A percentile compares a stretch with the other conserved stretches of the same genome.
Evolutionary conservation across 2,113 vertebrate genomes (phyloP).

Genomic region (Percina caprodes): DNA sequence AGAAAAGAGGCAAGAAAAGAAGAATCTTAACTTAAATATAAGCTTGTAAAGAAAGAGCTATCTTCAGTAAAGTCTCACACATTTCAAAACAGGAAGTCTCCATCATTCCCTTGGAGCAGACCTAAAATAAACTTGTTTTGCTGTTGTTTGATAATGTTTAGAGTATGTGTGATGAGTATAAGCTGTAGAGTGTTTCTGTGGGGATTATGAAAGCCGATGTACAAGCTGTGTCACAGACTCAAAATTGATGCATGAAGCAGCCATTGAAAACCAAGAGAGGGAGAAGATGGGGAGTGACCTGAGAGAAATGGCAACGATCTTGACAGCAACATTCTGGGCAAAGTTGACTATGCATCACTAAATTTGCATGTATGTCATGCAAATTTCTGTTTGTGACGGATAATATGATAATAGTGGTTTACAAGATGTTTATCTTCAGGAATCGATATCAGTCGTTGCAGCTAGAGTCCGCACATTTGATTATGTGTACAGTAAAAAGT

Average conservation of each 20-base stretch:
- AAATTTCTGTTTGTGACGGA: background rate
- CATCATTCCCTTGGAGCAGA: slow-evolving; percentile 19
- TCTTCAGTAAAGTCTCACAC: background rate
- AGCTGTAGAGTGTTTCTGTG: slow-evolving; percentile 10
- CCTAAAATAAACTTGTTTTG: slow-evolving; percentile 21
- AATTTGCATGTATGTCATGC: background rate
- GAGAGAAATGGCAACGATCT: slow-evolving; percentile 28
- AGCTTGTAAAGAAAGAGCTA: background rate
- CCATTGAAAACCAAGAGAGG: slow-evolving; percentile 26
- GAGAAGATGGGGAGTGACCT: slow-evolving; percentile 30
- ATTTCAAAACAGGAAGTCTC: background rate
- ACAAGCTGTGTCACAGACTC: slow-evolving; percentile 3
- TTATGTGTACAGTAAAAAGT: background rate
- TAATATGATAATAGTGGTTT: background rate
- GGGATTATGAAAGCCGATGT: slow-evolving; percentile 20
- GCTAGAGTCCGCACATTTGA: background rate
- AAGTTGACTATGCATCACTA: background rate
- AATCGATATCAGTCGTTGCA: background rate
- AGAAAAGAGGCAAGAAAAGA: background rate
- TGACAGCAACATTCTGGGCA: background rate
- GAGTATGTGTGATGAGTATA: background rate
- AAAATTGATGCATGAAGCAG: slow-evolving; percentile 26
- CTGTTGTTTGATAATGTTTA: background rate
- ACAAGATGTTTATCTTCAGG: background rate
- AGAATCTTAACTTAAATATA: background rate